These are phyloP conservation scores for Hemicrepidius hirtus DNA, from an alignment of 2,888 invertebrate genomes.

Conservation along the genomic window DNA sequence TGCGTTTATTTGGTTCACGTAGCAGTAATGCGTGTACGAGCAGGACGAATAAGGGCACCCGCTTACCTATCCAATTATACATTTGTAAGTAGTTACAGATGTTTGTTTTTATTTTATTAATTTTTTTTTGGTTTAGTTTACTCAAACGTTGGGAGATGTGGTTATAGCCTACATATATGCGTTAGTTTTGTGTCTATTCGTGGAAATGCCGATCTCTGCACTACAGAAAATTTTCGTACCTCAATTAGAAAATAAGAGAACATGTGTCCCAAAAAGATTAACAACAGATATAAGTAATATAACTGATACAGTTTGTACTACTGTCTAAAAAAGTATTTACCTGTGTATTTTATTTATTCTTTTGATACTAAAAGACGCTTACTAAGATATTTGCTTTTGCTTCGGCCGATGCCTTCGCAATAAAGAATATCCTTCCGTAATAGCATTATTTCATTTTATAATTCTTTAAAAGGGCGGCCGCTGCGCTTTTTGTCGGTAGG, in stretches of 20 bases:
- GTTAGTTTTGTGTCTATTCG: conserved; percentile 61
- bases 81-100: conserved; percentile 57
- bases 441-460: no score
- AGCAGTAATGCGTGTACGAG: conserved; percentile 56
- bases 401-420: no score
- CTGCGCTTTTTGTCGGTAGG: no score
- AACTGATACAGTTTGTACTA: no score
- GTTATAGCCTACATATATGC: conserved; percentile 60
- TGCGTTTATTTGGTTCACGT: conserved; percentile 63
- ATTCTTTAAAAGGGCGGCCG: no score
- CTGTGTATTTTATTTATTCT: no score
- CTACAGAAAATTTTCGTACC: conserved; percentile 61
- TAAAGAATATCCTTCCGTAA: no score
- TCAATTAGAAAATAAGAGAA: not conserved
- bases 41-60: conserved; percentile 57
- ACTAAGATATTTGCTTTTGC: no score
- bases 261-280: not conserved
- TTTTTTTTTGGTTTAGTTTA: conserved; percentile 55
- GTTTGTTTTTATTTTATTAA: not conserved
- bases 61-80: conserved; percentile 56
- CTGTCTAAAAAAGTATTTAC: no score
- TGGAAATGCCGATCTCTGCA: conserved; percentile 66
- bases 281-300: no score
- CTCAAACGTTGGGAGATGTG: conserved; percentile 56
- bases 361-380: no score